These are phyloP conservation scores for Anhinga anhinga DNA, from an alignment of 2,113 vertebrate species.

Conservation along the genomic window DNA sequence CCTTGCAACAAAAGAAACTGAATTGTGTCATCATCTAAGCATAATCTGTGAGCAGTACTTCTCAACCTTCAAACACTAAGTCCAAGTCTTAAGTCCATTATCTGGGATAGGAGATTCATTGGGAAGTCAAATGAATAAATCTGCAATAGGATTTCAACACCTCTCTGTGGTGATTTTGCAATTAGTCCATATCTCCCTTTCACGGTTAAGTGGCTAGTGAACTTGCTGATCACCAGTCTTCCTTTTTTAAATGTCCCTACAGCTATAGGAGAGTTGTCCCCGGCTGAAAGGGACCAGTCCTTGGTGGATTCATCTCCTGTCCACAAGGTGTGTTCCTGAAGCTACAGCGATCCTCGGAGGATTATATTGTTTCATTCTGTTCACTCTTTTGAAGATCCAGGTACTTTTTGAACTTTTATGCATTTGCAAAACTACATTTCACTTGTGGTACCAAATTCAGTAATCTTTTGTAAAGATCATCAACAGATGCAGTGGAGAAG, in stretches of 20 bases:
- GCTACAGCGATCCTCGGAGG: not conserved
- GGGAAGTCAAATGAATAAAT: not conserved
- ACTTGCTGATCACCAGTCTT: not conserved
- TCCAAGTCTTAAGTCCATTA: not conserved
- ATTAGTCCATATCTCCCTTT: not conserved
- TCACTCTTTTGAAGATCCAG: not conserved
- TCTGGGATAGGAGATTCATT: not conserved
- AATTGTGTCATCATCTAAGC: not conserved
- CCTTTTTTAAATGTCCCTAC: not conserved
- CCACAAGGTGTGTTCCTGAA: not conserved
- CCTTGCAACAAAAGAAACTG: not conserved
- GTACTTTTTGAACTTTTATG: not conserved
- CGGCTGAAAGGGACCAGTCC: not conserved
- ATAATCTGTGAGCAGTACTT: not conserved
- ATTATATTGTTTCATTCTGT: not conserved
- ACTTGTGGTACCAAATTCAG: not conserved
- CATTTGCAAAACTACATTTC: not conserved
- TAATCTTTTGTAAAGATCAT: not conserved
- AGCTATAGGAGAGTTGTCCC: not conserved
- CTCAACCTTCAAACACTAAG: not conserved
- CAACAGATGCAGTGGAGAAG: not conserved
- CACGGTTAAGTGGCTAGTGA: not conserved
- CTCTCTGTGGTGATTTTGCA: not conserved
- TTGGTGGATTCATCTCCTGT: not conserved
- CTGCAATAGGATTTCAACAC: not conserved